Percentiles rank a stretch among this genome's conserved stretches.
phyloP scores from a whole-genome alignment of 2,888 invertebrate genomes.

The Cerastis rubricosa region DNA sequence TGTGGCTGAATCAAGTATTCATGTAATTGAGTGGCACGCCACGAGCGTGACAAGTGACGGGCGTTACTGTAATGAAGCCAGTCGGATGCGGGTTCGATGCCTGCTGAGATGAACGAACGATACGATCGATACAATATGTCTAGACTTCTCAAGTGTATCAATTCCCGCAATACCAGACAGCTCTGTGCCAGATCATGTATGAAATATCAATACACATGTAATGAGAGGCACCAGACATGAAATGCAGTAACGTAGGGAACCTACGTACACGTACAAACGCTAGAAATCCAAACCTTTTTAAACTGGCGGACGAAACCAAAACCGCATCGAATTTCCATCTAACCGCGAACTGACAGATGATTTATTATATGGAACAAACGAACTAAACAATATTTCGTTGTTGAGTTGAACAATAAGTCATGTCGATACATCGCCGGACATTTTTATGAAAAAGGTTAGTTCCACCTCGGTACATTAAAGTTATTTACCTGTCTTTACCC shows the following conservation, averaged over 20 bases:
- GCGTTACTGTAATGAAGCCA: conserved; percentile 13
- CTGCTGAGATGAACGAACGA: conserved; percentile 2
- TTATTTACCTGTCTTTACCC: conserved; percentile 33
- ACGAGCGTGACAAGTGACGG: conserved; percentile 1
- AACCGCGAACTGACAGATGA: conserved; percentile 1
- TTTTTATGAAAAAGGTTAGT: conserved; percentile 10
- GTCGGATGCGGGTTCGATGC: conserved; percentile 37
- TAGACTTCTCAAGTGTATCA: conserved; percentile 35
- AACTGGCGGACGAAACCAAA: not conserved
- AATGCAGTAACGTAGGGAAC: not conserved
- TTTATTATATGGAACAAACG: not conserved
- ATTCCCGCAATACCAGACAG: conserved; percentile 15
- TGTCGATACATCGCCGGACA: not conserved
- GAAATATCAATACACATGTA: not conserved
- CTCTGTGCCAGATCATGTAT: conserved; percentile 18
- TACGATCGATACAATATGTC: conserved; percentile 45
- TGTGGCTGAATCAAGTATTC: not conserved
- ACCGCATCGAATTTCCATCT: conserved; percentile 13
- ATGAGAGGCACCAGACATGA: not conserved
- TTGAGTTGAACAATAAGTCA: not conserved
- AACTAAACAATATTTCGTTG: not conserved
- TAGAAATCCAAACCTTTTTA: not conserved
- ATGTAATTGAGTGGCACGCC: not conserved
- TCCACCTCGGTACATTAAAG: conserved; percentile 16
- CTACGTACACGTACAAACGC: not conserved